Percentiles rank a stretch among this genome's conserved stretches.
Evolutionary conservation across 92 coral and sea anemone genomes (phyloP).

Genomic region (Siderastrea radians): DNA sequence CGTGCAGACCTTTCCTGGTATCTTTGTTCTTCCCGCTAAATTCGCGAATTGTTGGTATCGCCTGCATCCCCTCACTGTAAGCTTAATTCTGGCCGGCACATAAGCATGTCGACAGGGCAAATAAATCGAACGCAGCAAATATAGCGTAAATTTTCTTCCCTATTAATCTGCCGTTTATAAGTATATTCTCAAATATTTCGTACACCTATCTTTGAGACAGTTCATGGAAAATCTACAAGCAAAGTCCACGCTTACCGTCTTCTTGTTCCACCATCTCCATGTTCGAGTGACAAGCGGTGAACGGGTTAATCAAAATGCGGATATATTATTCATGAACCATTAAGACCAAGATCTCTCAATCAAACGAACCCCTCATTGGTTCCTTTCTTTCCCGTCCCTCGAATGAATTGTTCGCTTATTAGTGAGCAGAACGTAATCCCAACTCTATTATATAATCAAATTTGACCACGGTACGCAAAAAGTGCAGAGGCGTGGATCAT

Average conservation of each 20-base stretch:
- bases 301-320: neutral
- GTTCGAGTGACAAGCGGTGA: neutral
- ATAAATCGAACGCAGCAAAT: neutral
- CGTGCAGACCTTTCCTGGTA: no score
- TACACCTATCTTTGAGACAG: neutral
- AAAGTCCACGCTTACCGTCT: conserved; percentile 27
- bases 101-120: no score
- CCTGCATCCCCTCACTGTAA: no score
- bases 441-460: neutral
- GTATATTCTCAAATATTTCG: neutral
- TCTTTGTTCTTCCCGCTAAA: no score
- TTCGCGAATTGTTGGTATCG: no score
- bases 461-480: neutral
- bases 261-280: conserved; percentile 43
- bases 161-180: neutral
- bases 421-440: no score
- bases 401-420: neutral
- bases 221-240: neutral
- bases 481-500: neutral
- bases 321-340: conserved; percentile 33
- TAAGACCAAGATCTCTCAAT: neutral
- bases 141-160: neutral
- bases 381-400: neutral
- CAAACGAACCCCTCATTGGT: neutral
- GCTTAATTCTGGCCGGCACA: no score